These are phyloP conservation scores for Drosophila koepferae DNA, from an alignment of 2,888 invertebrate genomes.

Conservation along the genomic window DNA sequence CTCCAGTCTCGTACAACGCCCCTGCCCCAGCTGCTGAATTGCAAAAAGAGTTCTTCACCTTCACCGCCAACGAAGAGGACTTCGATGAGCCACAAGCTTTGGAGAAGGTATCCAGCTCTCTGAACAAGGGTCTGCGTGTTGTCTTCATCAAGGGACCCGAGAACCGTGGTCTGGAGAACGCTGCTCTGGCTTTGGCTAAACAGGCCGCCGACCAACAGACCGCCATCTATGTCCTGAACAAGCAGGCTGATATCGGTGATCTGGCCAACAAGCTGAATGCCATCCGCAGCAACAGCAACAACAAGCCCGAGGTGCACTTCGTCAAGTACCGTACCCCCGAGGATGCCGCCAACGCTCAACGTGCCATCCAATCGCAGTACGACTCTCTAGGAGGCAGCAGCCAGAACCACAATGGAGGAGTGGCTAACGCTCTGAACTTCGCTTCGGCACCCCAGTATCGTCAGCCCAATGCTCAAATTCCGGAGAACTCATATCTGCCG, in stretches of 20 bases:
- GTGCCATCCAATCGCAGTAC: conserved; percentile 81
- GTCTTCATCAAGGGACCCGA: conserved; percentile 84
- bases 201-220: conserved; percentile 83
- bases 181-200: conserved; percentile 81
- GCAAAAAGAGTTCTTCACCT: conserved; percentile 78
- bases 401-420: conserved; percentile 73
- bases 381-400: conserved; percentile 75
- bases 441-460: conserved; percentile 65
- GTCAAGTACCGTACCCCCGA: conserved; percentile 83
- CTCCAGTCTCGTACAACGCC: conserved; percentile 62
- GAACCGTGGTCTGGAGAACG: conserved; percentile 80
- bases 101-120: conserved; percentile 55
- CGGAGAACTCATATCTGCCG: conserved; percentile 76
- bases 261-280: conserved; percentile 74
- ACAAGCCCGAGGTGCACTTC: conserved; percentile 84
- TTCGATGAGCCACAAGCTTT: conserved; percentile 63
- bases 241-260: conserved; percentile 78
- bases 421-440: conserved; percentile 78
- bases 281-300: conserved; percentile 69
- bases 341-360: conserved; percentile 82
- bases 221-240: conserved; percentile 83
- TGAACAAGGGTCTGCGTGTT: conserved; percentile 80
- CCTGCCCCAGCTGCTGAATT: conserved; percentile 60
- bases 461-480: conserved; percentile 56
- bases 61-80: conserved; percentile 80